These are phyloP conservation scores for Ceryle rudis DNA, from an alignment of 2,797 vertebrate genomes.

Conservation along the genomic window DNA sequence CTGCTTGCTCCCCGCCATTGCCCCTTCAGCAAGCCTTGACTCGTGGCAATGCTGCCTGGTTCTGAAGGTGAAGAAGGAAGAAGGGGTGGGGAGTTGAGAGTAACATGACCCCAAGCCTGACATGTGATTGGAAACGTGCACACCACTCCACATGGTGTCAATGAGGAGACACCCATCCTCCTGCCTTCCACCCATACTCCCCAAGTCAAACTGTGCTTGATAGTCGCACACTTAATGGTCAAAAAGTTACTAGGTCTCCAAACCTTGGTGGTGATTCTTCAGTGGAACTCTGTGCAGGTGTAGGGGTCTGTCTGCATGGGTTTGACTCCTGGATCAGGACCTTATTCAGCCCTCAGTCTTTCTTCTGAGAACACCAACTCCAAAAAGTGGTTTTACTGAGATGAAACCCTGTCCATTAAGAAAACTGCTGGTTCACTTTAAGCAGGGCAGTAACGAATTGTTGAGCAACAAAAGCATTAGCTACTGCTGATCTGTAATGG, in stretches of 20 bases:
- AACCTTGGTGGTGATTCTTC: constrained; percentile 64
- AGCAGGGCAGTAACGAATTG: not conserved
- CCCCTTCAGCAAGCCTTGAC: constrained; percentile 62
- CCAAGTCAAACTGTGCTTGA: not conserved
- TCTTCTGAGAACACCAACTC: constrained; percentile 42
- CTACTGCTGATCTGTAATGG: not conserved
- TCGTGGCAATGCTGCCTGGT: constrained; percentile 68
- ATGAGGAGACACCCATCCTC: constrained; percentile 52
- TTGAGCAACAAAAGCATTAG: not conserved
- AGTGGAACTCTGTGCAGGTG: constrained; percentile 13
- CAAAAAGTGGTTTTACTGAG: not conserved
- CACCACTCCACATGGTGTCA: constrained; percentile 60
- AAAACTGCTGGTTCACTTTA: constrained; percentile 46
- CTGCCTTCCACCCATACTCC: constrained; percentile 50
- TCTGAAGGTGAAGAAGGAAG: constrained; percentile 73
- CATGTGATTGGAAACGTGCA: constrained; percentile 59
- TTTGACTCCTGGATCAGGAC: not conserved
- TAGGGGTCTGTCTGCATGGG: constrained; percentile 34
- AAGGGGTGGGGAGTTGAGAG: constrained; percentile 66
- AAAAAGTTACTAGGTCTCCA: constrained; percentile 11
- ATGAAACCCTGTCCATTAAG: constrained; percentile 33
- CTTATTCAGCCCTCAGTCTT: not conserved
- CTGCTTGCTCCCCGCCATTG: constrained; percentile 70
- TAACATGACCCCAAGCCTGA: constrained; percentile 65
- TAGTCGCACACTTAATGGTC: not conserved